Conservation (phyloP, 2,797 vertebrate genomes). For the Pteronotus mesoamericanus region DNA sequence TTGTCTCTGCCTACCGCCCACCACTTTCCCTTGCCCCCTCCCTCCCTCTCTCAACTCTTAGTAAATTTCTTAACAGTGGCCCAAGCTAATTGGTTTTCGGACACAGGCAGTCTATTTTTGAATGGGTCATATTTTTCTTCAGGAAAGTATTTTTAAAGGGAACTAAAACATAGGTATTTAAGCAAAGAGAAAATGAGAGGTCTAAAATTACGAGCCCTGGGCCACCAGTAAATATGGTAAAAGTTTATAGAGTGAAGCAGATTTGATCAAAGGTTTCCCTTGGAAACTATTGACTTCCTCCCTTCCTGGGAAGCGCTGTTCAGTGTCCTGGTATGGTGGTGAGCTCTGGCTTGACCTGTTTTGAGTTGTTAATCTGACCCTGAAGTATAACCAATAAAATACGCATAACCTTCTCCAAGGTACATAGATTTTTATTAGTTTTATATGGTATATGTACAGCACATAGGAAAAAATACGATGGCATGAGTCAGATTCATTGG, state of each 20-base stretch:
- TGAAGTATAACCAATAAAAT: constrained; percentile 50
- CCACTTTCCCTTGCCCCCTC: too few species aligned
- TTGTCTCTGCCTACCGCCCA: too few species aligned
- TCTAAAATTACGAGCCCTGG: constrained; percentile 46
- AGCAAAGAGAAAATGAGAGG: constrained; percentile 58
- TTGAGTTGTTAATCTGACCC: constrained; percentile 59
- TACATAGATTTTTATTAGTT: constrained; percentile 73
- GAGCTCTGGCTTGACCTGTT: constrained; percentile 40
- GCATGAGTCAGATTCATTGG: constrained; percentile 47
- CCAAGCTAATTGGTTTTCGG: neutral
- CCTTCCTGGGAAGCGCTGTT: constrained; percentile 2
- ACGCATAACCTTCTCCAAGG: constrained; percentile 66
- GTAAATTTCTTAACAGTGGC: neutral
- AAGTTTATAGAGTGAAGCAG: constrained; percentile 49
- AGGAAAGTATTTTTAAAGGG: neutral
- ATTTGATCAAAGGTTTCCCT: constrained; percentile 41
- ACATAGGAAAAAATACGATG: constrained; percentile 36
- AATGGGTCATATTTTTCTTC: neutral
- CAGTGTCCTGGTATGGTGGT: constrained; percentile 32
- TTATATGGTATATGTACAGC: constrained; percentile 63
- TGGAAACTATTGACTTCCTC: constrained; percentile 48
- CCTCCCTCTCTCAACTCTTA: too few species aligned
- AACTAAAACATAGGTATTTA: constrained; percentile 45
- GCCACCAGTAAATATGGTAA: constrained; percentile 21
- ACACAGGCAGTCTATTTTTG: neutral